Evolutionary conservation across 2,888 invertebrate genomes (phyloP), one percentile per base, ranked within the genome.

Genomic region (Cordilura impudica): DNA sequence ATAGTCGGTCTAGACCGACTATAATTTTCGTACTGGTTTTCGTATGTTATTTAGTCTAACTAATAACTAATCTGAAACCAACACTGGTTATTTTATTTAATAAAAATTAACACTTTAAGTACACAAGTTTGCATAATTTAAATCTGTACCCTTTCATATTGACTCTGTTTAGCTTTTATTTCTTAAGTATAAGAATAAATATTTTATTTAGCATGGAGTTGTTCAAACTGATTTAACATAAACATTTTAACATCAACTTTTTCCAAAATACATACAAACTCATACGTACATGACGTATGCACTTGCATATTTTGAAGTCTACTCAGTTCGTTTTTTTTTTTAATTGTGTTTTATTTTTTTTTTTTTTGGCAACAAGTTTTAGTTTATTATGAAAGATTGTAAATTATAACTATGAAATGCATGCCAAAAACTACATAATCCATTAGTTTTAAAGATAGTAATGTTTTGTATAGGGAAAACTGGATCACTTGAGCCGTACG

Each of bases 351-450:
- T 60, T 12, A n/a, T 10, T 29, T 16, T 19, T 58, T 23, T 26
- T 14, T 31, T 54, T 73, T 74, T 74, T 74, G 72, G 72, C 72
- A 73, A 65, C 49, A 73, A 65, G 72, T 65, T 65, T 67, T 51
- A 58, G 35, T 65, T 73, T 73, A 73, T 73, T 56, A 56, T 58
- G 72, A 51, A 65, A 58, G 72, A 65, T 65, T 65, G 61, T 73
- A 73, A 73, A 65, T 73, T 65, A 73, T 73, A 56, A 58, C 65
- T 65, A 35, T 58, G 65, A 63, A 51, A 58, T 54, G 56, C 65
- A 35, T 73, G 72, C 72, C 72, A 73, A 73, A 45, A 72, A 72
- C 58, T 53, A 53, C 45, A 66, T 45, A 53, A 73, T 72, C 35
- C 51, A 53, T 66, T 51, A 16, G 45, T 12, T 47, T 73, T 58